Conservation (phyloP, 2,797 vertebrate genomes). For the Diplodus puntazzo region DNA sequence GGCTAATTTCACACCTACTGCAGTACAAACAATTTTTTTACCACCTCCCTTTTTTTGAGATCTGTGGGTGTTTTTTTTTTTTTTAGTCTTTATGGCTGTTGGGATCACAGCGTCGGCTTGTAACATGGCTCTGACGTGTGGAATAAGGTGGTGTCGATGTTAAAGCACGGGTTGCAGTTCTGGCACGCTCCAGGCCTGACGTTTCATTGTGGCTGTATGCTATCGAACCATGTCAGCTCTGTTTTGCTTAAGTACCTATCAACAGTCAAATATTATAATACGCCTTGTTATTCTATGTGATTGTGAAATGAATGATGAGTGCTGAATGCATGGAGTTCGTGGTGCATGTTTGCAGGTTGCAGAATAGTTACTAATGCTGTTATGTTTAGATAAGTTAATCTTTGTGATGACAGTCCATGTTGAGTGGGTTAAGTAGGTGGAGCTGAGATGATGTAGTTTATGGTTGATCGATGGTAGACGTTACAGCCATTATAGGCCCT, state of each 20-base stretch:
- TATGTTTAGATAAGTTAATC: slow-evolving; percentile 55
- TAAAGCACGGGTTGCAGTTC: slow-evolving; percentile 59
- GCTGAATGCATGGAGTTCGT: slow-evolving; percentile 58
- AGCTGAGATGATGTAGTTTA: slow-evolving; percentile 58
- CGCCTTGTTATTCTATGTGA: slow-evolving; percentile 57
- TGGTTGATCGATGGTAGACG: slow-evolving; percentile 49
- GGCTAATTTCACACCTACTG: slow-evolving; percentile 71
- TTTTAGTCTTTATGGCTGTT: slow-evolving; percentile 65
- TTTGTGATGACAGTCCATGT: slow-evolving; percentile 61
- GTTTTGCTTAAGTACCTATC: slow-evolving; percentile 52
- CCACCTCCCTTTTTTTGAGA: slow-evolving; percentile 41
- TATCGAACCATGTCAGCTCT: slow-evolving; percentile 44
- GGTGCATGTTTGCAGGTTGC: slow-evolving; percentile 59
- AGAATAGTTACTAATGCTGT: slow-evolving; percentile 53
- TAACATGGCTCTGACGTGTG: slow-evolving; percentile 68
- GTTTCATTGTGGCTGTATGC: slow-evolving; percentile 46
- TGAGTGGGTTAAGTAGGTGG: slow-evolving; percentile 50
- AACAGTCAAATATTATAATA: slow-evolving; percentile 69
- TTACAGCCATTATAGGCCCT: slow-evolving; percentile 89
- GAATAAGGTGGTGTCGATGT: slow-evolving; percentile 41
- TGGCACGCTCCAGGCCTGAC: slow-evolving; percentile 48
- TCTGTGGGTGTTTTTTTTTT: slow-evolving; percentile 35
- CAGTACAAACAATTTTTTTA: slow-evolving; percentile 59
- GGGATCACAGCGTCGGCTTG: slow-evolving; percentile 41
- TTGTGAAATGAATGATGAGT: slow-evolving; percentile 51